These are phyloP conservation scores for Frankliniella fusca DNA, from an alignment of 2,888 invertebrate species.

Conservation along the genomic window DNA sequence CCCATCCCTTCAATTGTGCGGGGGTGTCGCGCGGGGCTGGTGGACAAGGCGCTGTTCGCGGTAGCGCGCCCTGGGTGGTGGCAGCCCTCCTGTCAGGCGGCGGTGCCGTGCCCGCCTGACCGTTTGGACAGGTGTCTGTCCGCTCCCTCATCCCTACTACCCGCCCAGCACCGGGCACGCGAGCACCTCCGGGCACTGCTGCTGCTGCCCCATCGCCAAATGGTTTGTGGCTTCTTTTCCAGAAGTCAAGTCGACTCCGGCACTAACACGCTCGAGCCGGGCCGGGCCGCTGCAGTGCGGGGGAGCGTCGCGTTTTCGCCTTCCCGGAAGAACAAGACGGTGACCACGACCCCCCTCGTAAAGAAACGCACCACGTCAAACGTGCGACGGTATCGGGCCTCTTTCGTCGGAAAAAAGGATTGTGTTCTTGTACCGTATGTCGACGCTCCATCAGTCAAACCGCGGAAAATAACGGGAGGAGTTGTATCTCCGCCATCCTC, in stretches of 20 bases:
- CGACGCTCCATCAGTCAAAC: not conserved
- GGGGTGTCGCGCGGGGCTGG: not conserved
- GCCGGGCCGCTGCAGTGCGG: not conserved
- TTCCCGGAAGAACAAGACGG: too few species aligned
- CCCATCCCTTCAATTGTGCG: not conserved
- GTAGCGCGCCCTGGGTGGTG: not conserved
- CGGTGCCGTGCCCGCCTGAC: not conserved
- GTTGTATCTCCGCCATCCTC: not conserved
- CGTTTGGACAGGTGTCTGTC: not conserved
- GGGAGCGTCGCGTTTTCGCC: not conserved
- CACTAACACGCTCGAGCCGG: not conserved
- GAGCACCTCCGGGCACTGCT: too few species aligned
- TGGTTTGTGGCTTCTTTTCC: constrained; percentile 12
- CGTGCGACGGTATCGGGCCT: not conserved
- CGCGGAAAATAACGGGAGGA: constrained; percentile 1
- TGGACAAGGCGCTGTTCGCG: not conserved
- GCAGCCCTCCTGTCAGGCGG: not conserved
- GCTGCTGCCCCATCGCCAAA: not conserved
- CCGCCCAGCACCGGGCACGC: too few species aligned
- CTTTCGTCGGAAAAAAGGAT: not conserved
- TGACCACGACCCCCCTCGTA: too few species aligned
- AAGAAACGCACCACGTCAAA: too few species aligned
- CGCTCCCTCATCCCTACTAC: too few species aligned
- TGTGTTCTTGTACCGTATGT: not conserved
- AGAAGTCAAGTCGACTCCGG: not conserved